A percentile compares a stretch with the other conserved stretches of the same genome.
Evolutionary conservation across 2,113 vertebrate genomes (phyloP).

Genomic region (Ranitomeya variabilis): DNA sequence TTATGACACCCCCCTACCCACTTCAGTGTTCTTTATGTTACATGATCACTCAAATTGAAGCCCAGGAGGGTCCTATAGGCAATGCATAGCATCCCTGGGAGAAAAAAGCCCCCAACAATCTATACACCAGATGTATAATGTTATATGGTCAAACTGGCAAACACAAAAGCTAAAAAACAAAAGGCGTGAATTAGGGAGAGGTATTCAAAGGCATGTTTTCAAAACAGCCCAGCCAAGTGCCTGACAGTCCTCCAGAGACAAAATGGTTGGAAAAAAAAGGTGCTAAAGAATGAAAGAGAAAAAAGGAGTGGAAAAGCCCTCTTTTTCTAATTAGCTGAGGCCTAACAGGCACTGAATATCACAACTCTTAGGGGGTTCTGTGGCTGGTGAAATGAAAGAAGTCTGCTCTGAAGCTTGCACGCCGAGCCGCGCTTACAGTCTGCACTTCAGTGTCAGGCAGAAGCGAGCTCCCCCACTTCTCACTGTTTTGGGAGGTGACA

Average conservation of each 20-base stretch:
- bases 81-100: slow-evolving; percentile 83
- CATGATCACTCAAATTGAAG: slow-evolving; percentile 85
- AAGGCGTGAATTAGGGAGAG: slow-evolving; percentile 94
- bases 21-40: slow-evolving; percentile 89
- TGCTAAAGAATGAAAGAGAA: slow-evolving; percentile 82
- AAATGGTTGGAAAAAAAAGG: slow-evolving; percentile 84
- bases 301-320: slow-evolving; percentile 66
- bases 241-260: slow-evolving; percentile 87
- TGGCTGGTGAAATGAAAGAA: slow-evolving; percentile 59
- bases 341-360: slow-evolving; percentile 83
- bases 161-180: slow-evolving; percentile 97
- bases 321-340: slow-evolving; percentile 96
- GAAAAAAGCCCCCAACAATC: slow-evolving; percentile 90
- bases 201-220: slow-evolving; percentile 98
- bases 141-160: slow-evolving; percentile 99
- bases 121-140: slow-evolving; percentile 98
- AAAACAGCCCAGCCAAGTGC: slow-evolving; percentile 98
- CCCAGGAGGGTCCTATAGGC: slow-evolving; percentile 83
- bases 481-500: slow-evolving; percentile 21
- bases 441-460: neutral
- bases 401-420: slow-evolving; percentile 61
- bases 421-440: neutral
- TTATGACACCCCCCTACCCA: slow-evolving; percentile 71
- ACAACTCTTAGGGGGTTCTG: slow-evolving; percentile 67
- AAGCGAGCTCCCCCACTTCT: slow-evolving; percentile 17